phyloP scores from a whole-genome alignment of 2,797 vertebrate species.

The Chromis chromis region DNA sequence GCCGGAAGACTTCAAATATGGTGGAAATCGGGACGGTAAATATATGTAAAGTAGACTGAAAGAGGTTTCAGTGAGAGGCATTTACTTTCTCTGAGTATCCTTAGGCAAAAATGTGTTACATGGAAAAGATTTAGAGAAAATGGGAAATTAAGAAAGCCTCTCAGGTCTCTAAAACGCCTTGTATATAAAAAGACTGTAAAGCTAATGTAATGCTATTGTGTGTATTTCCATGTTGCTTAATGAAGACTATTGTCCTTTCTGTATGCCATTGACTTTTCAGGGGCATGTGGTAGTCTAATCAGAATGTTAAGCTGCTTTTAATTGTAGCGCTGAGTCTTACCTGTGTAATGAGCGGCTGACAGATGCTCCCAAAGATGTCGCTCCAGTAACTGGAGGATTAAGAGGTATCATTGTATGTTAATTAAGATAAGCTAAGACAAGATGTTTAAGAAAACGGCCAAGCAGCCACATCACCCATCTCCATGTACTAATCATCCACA shows the following conservation, averaged over 20 bases:
- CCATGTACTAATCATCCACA: conserved; percentile 52
- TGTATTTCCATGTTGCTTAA: not conserved
- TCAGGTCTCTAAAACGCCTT: too few relatives aligned
- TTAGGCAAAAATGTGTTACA: not conserved
- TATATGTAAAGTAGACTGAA: too few relatives aligned
- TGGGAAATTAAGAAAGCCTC: too few relatives aligned
- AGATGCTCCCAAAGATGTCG: conserved; percentile 71
- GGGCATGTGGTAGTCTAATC: not conserved
- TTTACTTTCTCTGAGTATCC: not conserved
- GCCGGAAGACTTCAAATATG: too few relatives aligned
- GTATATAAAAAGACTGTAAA: not conserved
- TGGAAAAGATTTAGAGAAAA: too few relatives aligned
- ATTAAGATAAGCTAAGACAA: conserved; percentile 79
- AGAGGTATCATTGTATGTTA: conserved; percentile 68
- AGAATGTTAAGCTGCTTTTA: conserved; percentile 58
- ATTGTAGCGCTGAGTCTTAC: conserved; percentile 62
- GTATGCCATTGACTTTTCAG: not conserved
- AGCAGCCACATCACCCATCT: conserved; percentile 57
- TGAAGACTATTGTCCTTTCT: conserved; percentile 5
- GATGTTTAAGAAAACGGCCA: conserved; percentile 55
- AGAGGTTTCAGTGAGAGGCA: too few relatives aligned
- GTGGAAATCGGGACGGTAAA: too few relatives aligned
- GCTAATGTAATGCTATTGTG: conserved; percentile 3
- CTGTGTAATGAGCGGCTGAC: conserved; percentile 60
- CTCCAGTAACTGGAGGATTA: conserved; percentile 73